Evolutionary conservation across 2,113 vertebrate species (phyloP).

Genomic region (Elgaria multicarinata): DNA sequence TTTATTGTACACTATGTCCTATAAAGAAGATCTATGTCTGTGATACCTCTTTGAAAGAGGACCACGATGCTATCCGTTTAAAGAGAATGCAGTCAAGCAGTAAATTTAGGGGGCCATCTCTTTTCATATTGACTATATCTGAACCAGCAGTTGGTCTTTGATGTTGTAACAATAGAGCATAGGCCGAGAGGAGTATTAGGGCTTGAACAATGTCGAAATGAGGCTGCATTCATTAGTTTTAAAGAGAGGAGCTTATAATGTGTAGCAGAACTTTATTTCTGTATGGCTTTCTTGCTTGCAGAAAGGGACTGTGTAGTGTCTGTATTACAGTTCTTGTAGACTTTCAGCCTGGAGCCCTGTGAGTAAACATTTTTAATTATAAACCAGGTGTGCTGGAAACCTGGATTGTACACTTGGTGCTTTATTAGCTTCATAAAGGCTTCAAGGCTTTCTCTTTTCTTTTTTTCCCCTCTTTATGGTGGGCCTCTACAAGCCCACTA

Average conservation of each 20-base stretch:
- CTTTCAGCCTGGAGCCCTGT: background rate
- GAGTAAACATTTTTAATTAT: slow-evolving; percentile 24
- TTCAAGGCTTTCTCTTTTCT: background rate
- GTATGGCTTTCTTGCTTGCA: slow-evolving; percentile 7
- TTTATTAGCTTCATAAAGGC: slow-evolving; percentile 1
- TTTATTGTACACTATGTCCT: slow-evolving; percentile 82
- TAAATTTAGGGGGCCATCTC: slow-evolving; percentile 82
- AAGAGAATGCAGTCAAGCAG: slow-evolving; percentile 84
- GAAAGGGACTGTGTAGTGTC: slow-evolving; percentile 34
- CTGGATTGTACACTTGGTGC: background rate
- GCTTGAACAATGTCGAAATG: slow-evolving; percentile 68
- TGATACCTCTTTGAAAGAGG: slow-evolving; percentile 78
- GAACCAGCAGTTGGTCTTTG: slow-evolving; percentile 83
- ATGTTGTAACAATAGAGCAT: slow-evolving; percentile 82
- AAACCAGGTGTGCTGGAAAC: slow-evolving; percentile 18
- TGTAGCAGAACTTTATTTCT: slow-evolving; percentile 38
- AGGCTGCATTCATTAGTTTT: slow-evolving; percentile 69
- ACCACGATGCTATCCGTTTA: slow-evolving; percentile 77
- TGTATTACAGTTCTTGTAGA: slow-evolving; percentile 24
- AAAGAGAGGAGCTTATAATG: slow-evolving; percentile 55
- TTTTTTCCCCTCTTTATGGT: background rate
- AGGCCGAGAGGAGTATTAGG: slow-evolving; percentile 73
- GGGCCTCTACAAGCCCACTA: background rate
- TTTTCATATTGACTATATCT: slow-evolving; percentile 83
- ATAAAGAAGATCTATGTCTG: slow-evolving; percentile 84